Conservation (phyloP, 2,888 invertebrate species). For the Thyatira batis region DNA sequence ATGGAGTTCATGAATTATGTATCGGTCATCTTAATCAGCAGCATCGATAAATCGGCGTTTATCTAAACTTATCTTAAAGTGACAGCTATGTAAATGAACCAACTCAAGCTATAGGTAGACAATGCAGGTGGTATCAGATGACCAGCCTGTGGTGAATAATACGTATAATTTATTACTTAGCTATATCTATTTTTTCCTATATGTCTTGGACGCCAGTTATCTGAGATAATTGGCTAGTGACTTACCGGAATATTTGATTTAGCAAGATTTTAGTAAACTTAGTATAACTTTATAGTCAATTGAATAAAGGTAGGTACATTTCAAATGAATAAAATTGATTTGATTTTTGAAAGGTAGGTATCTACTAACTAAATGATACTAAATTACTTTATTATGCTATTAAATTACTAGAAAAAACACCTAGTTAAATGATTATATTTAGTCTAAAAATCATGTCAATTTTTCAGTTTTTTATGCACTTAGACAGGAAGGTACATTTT, state of each 20-base stretch:
- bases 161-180: not conserved
- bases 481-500: too few species aligned
- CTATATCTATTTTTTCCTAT: not conserved
- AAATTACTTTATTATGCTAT: too few species aligned
- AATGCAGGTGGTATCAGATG: not conserved
- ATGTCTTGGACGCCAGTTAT: not conserved
- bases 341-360: too few species aligned
- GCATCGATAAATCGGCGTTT: constrained; percentile 39
- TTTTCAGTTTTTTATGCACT: too few species aligned
- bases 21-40: constrained; percentile 28
- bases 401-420: too few species aligned
- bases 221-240: not conserved
- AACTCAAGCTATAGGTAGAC: constrained; percentile 22
- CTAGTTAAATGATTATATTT: too few species aligned
- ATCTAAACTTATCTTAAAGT: constrained; percentile 37
- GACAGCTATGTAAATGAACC: constrained; percentile 45
- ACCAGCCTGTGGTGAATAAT: not conserved
- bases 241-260: not conserved
- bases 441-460: too few species aligned
- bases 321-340: too few species aligned
- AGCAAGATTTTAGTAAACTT: not conserved
- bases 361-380: too few species aligned
- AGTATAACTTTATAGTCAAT: too few species aligned
- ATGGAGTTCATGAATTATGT: constrained; percentile 35
- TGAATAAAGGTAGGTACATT: too few species aligned